Conservation (phyloP, 2,797 vertebrate species). For the Rousettus madagascariensis region DNA sequence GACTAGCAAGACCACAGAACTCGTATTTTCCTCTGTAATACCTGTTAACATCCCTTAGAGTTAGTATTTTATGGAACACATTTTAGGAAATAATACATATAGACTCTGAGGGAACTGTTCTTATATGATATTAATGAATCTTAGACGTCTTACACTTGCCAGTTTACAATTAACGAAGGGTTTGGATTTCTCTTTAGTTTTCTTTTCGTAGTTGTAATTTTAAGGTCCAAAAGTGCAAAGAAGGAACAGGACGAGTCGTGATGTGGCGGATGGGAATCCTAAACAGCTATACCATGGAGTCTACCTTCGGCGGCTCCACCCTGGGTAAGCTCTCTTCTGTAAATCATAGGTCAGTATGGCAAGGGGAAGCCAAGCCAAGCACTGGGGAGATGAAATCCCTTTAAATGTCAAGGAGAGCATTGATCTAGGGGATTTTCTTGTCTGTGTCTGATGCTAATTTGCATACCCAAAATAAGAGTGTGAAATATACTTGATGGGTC, state of each 20-base stretch:
- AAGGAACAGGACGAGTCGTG: slow-evolving; percentile 92
- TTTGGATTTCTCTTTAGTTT: slow-evolving; percentile 85
- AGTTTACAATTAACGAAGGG: background rate
- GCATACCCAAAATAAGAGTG: background rate
- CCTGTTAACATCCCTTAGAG: background rate
- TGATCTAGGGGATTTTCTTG: background rate
- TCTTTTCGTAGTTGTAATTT: slow-evolving; percentile 96
- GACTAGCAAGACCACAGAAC: background rate
- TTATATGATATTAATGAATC: background rate
- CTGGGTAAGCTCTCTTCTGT: slow-evolving; percentile 85
- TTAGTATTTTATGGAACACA: background rate
- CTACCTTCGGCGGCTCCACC: slow-evolving; percentile 93
- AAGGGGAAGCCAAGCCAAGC: background rate
- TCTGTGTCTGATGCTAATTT: background rate
- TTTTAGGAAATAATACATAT: background rate
- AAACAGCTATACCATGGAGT: slow-evolving; percentile 97
- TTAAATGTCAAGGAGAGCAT: background rate
- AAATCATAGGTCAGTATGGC: background rate
- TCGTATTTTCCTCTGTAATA: background rate
- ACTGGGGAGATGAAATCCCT: background rate
- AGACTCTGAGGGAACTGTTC: background rate
- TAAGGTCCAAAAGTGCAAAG: slow-evolving; percentile 94
- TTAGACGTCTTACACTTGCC: background rate
- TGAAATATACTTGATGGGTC: background rate
- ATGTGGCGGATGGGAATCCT: slow-evolving; percentile 95